Evolutionary conservation across 2,888 invertebrate genomes (phyloP).

Genomic region (Trachelus iudaicus): DNA sequence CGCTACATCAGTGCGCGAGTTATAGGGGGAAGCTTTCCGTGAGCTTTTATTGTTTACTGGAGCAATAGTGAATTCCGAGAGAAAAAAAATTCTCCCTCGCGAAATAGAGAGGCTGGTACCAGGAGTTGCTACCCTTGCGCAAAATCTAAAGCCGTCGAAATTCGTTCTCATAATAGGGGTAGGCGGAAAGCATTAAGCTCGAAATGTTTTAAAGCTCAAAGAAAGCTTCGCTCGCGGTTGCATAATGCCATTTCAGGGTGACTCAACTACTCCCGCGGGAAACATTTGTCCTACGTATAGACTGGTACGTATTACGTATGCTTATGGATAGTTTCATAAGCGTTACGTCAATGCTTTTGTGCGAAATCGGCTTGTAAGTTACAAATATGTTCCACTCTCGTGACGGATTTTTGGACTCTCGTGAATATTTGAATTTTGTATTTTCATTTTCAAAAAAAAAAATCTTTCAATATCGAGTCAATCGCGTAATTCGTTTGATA

Average conservation of each 20-base stretch:
- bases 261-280: conserved; percentile 23
- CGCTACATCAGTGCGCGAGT: not conserved
- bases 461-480: not conserved
- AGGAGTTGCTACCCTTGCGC: not conserved
- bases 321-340: conserved; percentile 38
- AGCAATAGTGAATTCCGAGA: not conserved
- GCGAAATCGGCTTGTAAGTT: not conserved
- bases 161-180: not conserved
- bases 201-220: conserved; percentile 23
- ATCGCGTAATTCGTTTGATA: not conserved
- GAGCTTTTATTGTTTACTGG: not conserved
- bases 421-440: not conserved
- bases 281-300: conserved; percentile 38
- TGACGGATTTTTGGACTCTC: not conserved
- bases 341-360: conserved; percentile 27
- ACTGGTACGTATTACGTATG: conserved; percentile 17
- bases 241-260: not conserved
- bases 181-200: not conserved
- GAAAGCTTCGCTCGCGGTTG: conserved; percentile 21
- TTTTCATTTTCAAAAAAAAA: not conserved
- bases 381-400: not conserved
- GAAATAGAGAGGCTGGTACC: not conserved
- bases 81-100: not conserved
- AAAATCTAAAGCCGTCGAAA: not conserved
- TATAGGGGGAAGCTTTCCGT: not conserved